Base-by-base conservation (phyloP, 2,888 invertebrate genomes). In the Ormia ochracea region DNA sequence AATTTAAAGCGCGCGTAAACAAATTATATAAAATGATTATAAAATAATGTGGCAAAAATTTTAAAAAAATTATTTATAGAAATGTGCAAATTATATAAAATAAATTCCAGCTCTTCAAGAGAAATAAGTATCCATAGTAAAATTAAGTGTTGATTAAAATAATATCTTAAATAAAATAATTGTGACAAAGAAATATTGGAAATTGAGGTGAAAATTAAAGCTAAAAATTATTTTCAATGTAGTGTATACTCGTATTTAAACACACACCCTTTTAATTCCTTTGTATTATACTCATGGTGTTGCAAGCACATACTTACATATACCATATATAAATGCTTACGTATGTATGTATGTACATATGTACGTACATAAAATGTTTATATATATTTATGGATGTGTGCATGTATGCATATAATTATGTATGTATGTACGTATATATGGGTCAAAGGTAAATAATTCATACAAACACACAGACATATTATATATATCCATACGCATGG, bases 361-460 rank as follows among this genome's bases (percentile, higher is more conserved):
- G 10, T 41, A 33, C 41, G 41, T n/a, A 38, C n/a, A n/a, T n/a
- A n/a, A n/a, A n/a, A n/a, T n/a, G 36, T 7, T 36, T 33, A n/a
- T 19, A 21, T 56, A 12, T 48, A 10, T 26, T 23, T 21, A n/a
- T 41, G 10, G 28, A 33, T 52, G 41, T n/a, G 31, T 50, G 26
- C 31, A 31, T 26, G 14, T 1, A 52, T 45, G 41, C n/a, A 38
- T 59, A 43, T 10, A 17, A 7, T 61, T 54, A 36, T 41, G 43
- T 59, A 43, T 21, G 31, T n/a, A n/a, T n/a, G 50, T 65, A 23
- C 69, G 36, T 43, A 66, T 79, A 66, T 76, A 76, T 76, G 72
- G 80, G 76, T 80, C 80, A 80, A 80, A 80, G 72, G 76, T 76
- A 80, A 80, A 80, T 76, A 72, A 56, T 76, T 80, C 48, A 48